phyloP scores from a whole-genome alignment of 2,113 vertebrate species.

The Casuarius casuarius region DNA sequence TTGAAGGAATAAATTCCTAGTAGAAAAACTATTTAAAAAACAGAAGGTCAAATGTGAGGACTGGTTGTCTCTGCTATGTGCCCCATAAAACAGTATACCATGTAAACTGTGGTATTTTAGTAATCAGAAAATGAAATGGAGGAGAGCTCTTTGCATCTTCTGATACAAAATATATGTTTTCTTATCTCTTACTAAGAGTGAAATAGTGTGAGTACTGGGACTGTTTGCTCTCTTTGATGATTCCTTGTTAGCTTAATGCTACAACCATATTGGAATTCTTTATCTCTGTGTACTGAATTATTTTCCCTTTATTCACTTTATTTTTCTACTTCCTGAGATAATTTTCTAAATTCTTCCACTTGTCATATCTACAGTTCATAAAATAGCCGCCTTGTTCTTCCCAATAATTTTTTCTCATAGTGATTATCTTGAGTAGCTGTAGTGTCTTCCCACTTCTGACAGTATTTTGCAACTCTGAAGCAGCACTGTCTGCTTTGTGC shows the following conservation, averaged over 20 bases:
- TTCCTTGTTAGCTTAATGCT: neutral
- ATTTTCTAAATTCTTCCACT: neutral
- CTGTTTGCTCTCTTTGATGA: neutral
- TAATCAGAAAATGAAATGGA: neutral
- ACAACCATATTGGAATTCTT: neutral
- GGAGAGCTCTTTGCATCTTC: neutral
- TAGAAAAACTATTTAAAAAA: neutral
- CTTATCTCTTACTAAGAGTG: neutral
- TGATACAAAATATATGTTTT: neutral
- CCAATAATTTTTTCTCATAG: neutral
- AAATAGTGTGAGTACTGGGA: neutral
- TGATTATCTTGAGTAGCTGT: neutral
- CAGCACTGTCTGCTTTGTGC: neutral
- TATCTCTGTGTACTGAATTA: neutral
- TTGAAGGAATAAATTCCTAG: neutral
- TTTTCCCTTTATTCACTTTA: neutral
- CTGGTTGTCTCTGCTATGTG: neutral
- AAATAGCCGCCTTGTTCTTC: neutral
- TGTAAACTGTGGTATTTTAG: neutral
- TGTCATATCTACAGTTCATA: neutral
- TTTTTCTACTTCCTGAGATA: neutral
- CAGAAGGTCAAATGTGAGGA: neutral
- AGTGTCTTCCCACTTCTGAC: neutral
- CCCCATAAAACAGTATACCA: neutral
- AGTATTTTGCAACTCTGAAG: neutral